A percentile compares a stretch with the other conserved stretches of the same genome.
Conservation (phyloP, 1,140 invertebrate species). For the Drosophila subobscura region DNA sequence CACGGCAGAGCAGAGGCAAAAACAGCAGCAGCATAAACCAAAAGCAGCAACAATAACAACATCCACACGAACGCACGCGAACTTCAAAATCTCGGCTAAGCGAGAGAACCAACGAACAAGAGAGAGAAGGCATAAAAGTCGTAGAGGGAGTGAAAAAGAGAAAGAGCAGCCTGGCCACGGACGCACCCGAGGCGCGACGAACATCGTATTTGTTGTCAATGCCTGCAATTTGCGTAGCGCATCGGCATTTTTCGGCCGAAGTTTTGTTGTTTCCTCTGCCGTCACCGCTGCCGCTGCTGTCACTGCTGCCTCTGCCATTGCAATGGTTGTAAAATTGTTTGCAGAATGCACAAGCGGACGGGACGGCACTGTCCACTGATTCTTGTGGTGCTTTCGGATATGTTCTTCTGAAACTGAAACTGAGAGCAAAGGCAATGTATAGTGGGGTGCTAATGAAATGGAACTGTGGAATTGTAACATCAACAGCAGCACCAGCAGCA, state of each 20-base stretch:
- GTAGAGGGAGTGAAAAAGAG: slow-evolving; percentile 25
- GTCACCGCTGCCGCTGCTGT: slow-evolving; percentile 23
- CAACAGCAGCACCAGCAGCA: background rate
- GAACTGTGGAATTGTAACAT: slow-evolving; percentile 28
- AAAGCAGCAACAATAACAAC: no score
- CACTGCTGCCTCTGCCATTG: slow-evolving; percentile 19
- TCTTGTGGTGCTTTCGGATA: slow-evolving; percentile 9
- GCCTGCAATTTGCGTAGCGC: slow-evolving; percentile 75
- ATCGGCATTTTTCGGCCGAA: slow-evolving; percentile 67
- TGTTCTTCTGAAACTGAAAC: slow-evolving; percentile 4
- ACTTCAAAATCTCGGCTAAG: slow-evolving; percentile 42
- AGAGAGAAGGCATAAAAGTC: background rate
- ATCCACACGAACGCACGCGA: no score
- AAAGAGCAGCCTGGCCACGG: slow-evolving; percentile 6
- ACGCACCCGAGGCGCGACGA: slow-evolving; percentile 22
- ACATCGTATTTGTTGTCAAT: slow-evolving; percentile 42
- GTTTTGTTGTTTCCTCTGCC: slow-evolving; percentile 11
- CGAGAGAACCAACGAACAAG: slow-evolving; percentile 33
- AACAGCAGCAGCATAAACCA: no score
- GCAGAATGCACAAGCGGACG: slow-evolving; percentile 46
- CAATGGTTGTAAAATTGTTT: slow-evolving; percentile 57
- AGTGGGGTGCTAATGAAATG: slow-evolving; percentile 1
- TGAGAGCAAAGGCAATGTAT: slow-evolving; percentile 6
- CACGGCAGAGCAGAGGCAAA: no score
- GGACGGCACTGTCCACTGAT: slow-evolving; percentile 5